Evolutionary conservation across 1,140 invertebrate genomes (phyloP), one percentile per base, ranked within the genome.

Genomic region (Kradibia gibbosae): DNA sequence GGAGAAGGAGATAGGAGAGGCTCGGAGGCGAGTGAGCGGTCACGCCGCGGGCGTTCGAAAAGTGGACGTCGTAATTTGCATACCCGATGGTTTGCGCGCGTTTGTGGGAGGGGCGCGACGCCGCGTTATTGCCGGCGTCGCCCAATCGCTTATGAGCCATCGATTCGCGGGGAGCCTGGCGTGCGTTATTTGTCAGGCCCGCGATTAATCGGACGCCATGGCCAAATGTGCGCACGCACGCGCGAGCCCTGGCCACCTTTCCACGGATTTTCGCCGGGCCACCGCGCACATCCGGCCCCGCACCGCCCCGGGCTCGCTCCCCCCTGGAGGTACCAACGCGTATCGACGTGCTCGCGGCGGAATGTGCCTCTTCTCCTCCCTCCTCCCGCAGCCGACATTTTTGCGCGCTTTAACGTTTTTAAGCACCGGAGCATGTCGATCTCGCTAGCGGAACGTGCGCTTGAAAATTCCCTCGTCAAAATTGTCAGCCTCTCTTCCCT

Each of bases 1-100:
- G 34, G 22, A 28, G 28, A 84, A 62, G 20, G 45, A 80, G n/a
- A n/a, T n/a, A 74, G 53, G 42, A 60, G 74, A 82, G 11, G 34
- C 22, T 39, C 34, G 62, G 20, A 67, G 39, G 36, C 62, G 62
- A 67, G 71, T 53, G 77, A 82, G 75, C 72, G 78, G 81, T 84
- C 80, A 85, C 77, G 78, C 79, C 79, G 74, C 78, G 78, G 84
- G 84, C 82, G 81, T 84, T 65, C 81, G 57, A 73, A 78, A 78
- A 80, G 78, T 84, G 71, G 84, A 83, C 81, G 55, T 75, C 57
- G 72, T 55, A 81, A 85, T 86, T 86, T 86, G 83, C 84, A 85
- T 85, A 85, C 79, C 55, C 72, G 82, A 73, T 60, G 22, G 53
- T 60, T 34, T 65, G n/a, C 55, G 36, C 20, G 77, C n/a, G 31